Percentiles rank a stretch among this genome's conserved stretches.
These are phyloP conservation scores for Athrips mouffetella DNA, from an alignment of 2,888 invertebrate genomes.

Conservation along the genomic window DNA sequence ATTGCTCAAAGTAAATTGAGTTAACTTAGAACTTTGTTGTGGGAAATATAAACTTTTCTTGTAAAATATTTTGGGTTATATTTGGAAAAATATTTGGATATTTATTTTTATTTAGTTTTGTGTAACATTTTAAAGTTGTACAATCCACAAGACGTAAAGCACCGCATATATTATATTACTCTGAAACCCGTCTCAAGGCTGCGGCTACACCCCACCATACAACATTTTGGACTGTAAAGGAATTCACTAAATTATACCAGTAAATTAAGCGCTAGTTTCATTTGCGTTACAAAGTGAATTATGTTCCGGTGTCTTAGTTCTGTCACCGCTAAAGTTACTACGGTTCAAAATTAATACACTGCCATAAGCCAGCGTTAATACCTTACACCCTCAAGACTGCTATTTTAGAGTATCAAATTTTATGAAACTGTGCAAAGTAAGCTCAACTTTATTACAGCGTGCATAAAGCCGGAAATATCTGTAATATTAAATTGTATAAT, in stretches of 20 bases:
- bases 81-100: not conserved
- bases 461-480: slow-evolving; percentile 31
- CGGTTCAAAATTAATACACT: slow-evolving; percentile 79
- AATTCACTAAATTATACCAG: slow-evolving; percentile 76
- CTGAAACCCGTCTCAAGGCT: slow-evolving; percentile 7
- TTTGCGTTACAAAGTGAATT: slow-evolving; percentile 76
- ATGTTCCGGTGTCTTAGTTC: slow-evolving; percentile 77
- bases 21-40: slow-evolving; percentile 25
- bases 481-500: slow-evolving; percentile 27
- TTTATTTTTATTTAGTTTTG: not conserved
- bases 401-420: slow-evolving; percentile 73
- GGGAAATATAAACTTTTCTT: not conserved
- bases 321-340: slow-evolving; percentile 77
- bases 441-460: slow-evolving; percentile 27
- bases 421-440: slow-evolving; percentile 33
- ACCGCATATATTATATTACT: slow-evolving; percentile 3
- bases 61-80: not conserved
- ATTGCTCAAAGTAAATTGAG: slow-evolving; percentile 30
- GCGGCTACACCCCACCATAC: slow-evolving; percentile 34
- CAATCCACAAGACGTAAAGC: not conserved
- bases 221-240: slow-evolving; percentile 56
- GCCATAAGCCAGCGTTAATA: slow-evolving; percentile 76
- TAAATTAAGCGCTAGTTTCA: slow-evolving; percentile 77
- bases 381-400: slow-evolving; percentile 57
- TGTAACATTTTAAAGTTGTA: slow-evolving; percentile 4